Conservation (phyloP, 2,113 vertebrate genomes). For the Neopipo cinnamomea region DNA sequence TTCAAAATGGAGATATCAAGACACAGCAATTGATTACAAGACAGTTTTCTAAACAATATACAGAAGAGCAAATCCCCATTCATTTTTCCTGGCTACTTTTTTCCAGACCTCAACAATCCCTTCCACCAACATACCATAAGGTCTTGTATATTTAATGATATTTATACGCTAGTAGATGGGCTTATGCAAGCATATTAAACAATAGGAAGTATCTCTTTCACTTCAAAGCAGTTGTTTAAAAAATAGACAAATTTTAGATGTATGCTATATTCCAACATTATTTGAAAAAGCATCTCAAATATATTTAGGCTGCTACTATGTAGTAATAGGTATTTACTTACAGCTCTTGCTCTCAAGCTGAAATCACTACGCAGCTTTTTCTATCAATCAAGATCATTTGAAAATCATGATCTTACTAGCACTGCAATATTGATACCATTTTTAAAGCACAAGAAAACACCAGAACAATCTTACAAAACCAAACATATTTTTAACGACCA, state of each 20-base stretch:
- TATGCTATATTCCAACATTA: background rate
- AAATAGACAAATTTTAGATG: background rate
- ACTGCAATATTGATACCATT: background rate
- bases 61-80: background rate
- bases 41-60: background rate
- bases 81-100: background rate
- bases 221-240: background rate
- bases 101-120: background rate
- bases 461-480: background rate
- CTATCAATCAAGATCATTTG: background rate
- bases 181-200: background rate
- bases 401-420: background rate
- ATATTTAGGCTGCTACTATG: background rate
- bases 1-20: background rate
- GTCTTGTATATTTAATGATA: background rate
- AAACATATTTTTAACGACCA: background rate
- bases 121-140: background rate
- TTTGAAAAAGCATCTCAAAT: background rate
- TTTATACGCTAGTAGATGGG: background rate
- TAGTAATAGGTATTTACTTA: background rate
- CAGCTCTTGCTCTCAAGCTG: background rate
- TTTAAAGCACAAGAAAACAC: background rate
- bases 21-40: background rate
- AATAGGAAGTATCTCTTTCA: background rate
- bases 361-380: background rate